Evolutionary conservation across 2,797 vertebrate genomes (phyloP).

Genomic region (Antrozous pallidus): DNA sequence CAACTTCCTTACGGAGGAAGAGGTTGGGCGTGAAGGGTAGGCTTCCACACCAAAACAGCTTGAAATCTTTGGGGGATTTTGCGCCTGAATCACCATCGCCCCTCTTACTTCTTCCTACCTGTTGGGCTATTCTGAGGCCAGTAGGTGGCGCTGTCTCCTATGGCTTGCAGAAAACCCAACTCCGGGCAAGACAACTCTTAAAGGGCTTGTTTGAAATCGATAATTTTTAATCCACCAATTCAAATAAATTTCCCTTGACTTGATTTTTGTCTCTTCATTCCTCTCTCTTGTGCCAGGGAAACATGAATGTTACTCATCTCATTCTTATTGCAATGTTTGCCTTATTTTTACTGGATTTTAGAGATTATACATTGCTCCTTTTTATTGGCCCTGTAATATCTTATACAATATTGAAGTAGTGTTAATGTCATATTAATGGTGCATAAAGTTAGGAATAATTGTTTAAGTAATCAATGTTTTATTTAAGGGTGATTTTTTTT

Average conservation of each 20-base stretch:
- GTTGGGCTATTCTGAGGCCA: not conserved
- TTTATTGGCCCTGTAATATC: not conserved
- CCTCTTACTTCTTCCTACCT: accelerated
- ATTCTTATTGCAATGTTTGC: not conserved
- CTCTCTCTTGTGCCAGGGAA: not conserved
- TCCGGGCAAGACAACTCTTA: accelerated
- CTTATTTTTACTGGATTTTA: not conserved
- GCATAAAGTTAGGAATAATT: not conserved
- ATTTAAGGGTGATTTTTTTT: constrained; percentile 18
- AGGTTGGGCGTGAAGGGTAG: not conserved
- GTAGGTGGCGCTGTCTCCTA: constrained; percentile 58
- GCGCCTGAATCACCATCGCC: accelerated
- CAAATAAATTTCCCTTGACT: not conserved
- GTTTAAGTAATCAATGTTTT: not conserved
- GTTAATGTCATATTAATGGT: not conserved
- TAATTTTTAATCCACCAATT: not conserved
- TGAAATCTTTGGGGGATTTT: not conserved
- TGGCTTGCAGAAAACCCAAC: not conserved
- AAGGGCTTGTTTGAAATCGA: not conserved
- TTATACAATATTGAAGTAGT: not conserved
- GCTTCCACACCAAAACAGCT: not conserved
- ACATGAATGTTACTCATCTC: not conserved
- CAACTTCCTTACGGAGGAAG: not conserved
- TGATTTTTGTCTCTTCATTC: not conserved
- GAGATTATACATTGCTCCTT: not conserved